Evolutionary conservation across 53 echinoderm and acorn worm genomes (phyloP).

Genomic region (Astropecten irregularis): DNA sequence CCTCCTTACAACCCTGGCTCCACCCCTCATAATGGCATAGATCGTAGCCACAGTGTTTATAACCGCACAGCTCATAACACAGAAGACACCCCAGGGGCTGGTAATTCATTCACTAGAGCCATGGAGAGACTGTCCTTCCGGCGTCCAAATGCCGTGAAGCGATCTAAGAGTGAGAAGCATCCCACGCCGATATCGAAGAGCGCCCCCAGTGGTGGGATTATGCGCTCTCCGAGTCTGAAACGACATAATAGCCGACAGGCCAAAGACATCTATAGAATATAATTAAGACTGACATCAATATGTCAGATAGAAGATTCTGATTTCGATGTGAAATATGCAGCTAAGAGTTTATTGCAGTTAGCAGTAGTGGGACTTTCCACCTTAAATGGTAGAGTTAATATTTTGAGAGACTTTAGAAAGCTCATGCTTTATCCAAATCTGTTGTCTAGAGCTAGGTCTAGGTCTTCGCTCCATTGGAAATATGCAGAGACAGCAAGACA

Average conservation of each 20-base stretch:
- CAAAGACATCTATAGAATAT: background rate
- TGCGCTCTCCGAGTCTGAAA: slow-evolving; percentile 22
- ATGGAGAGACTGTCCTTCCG: slow-evolving; percentile 54
- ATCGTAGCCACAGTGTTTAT: background rate
- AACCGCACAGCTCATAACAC: background rate
- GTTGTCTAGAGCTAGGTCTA: too few relatives aligned
- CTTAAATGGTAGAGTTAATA: too few relatives aligned
- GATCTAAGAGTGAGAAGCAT: slow-evolving; percentile 48
- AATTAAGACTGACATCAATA: too few relatives aligned
- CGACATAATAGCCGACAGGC: slow-evolving; percentile 9
- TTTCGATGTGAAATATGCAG: too few relatives aligned
- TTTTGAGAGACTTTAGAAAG: too few relatives aligned
- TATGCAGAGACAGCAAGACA: too few relatives aligned
- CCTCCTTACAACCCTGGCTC: background rate
- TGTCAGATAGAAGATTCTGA: too few relatives aligned
- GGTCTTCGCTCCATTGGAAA: too few relatives aligned
- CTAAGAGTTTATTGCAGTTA: too few relatives aligned
- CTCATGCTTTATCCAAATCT: too few relatives aligned
- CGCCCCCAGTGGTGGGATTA: background rate
- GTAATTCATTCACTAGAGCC: slow-evolving; percentile 51
- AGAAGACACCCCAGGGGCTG: slow-evolving; percentile 9
- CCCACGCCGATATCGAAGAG: background rate
- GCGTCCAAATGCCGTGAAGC: background rate
- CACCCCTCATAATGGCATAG: slow-evolving; percentile 6
- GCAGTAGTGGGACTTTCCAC: too few relatives aligned